Percentiles rank a stretch among this genome's conserved stretches.
phyloP scores from a whole-genome alignment of 2,797 vertebrate species.

The Hozukius guyotensis region DNA sequence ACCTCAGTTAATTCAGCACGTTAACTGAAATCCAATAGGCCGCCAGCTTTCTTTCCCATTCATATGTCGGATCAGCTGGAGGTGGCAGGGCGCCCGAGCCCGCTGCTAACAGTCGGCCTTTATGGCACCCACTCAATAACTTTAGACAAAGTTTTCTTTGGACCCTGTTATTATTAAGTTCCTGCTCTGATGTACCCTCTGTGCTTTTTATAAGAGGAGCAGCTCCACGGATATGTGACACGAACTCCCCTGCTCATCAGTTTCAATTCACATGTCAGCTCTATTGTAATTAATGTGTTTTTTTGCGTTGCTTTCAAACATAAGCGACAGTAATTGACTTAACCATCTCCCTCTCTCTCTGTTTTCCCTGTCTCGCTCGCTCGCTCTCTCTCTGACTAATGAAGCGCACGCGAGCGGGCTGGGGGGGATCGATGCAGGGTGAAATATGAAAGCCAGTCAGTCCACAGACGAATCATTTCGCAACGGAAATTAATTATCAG shows the following conservation, averaged over 20 bases:
- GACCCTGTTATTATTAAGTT: conserved; percentile 47
- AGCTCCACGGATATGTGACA: conserved; percentile 21
- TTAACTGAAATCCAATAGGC: conserved; percentile 71
- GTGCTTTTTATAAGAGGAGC: conserved; percentile 1
- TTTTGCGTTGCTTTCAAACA: conserved; percentile 69
- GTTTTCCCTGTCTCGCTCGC: conserved; percentile 26
- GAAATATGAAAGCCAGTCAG: conserved; percentile 78
- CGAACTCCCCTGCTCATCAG: conserved; percentile 53
- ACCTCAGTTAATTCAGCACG: conserved; percentile 62
- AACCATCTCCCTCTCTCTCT: conserved; percentile 41
- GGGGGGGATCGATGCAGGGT: conserved; percentile 72
- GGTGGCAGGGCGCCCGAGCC: conserved; percentile 33
- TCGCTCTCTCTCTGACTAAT: conserved; percentile 67
- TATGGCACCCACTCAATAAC: conserved; percentile 55
- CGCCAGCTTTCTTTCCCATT: conserved; percentile 58
- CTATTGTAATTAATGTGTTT: conserved; percentile 70
- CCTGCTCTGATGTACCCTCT: conserved; percentile 31
- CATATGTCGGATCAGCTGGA: conserved; percentile 53
- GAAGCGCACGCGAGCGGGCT: conserved; percentile 64
- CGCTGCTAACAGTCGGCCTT: conserved; percentile 41
- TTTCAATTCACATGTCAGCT: conserved; percentile 67
- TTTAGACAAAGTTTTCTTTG: conserved; percentile 64
- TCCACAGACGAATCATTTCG: conserved; percentile 75
- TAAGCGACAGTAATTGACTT: conserved; percentile 71
- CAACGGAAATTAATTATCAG: conserved; percentile 83